Evolutionary conservation across 1,140 invertebrate species (phyloP).

Genomic region (Temnothorax nylanderi): DNA sequence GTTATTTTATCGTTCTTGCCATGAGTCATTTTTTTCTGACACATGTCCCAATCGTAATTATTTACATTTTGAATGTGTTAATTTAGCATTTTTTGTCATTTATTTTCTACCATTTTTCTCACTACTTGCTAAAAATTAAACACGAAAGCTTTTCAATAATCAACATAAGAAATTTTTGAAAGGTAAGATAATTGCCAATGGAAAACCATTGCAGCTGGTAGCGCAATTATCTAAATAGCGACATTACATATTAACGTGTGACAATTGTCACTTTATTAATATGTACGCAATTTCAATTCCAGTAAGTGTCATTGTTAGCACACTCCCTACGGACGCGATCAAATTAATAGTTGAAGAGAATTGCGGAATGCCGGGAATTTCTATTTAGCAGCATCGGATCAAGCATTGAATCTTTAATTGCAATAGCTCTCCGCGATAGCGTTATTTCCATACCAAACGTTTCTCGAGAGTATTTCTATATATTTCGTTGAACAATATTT

Average conservation of each 20-base stretch:
- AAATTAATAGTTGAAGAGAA: conserved; percentile 29
- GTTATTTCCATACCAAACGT: neutral
- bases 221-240: neutral
- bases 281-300: conserved; percentile 3
- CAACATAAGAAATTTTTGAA: neutral
- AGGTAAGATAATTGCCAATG: neutral
- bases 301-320: conserved; percentile 9
- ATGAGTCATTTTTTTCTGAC: conserved; percentile 21
- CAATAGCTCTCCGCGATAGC: neutral
- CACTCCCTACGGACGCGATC: neutral
- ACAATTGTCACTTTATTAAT: neutral
- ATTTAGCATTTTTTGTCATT: neutral
- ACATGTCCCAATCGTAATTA: neutral
- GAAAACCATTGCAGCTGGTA: neutral
- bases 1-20: conserved; percentile 39
- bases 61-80: conserved; percentile 7
- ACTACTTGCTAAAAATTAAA: neutral
- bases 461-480: neutral
- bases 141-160: neutral
- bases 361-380: conserved; percentile 17
- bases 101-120: neutral
- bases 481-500: neutral
- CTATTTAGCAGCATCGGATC: conserved; percentile 5
- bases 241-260: no score
- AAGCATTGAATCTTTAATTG: conserved; percentile 10